phyloP scores from a whole-genome alignment of 2,113 vertebrate species.

The Eptatretus burgeri region DNA sequence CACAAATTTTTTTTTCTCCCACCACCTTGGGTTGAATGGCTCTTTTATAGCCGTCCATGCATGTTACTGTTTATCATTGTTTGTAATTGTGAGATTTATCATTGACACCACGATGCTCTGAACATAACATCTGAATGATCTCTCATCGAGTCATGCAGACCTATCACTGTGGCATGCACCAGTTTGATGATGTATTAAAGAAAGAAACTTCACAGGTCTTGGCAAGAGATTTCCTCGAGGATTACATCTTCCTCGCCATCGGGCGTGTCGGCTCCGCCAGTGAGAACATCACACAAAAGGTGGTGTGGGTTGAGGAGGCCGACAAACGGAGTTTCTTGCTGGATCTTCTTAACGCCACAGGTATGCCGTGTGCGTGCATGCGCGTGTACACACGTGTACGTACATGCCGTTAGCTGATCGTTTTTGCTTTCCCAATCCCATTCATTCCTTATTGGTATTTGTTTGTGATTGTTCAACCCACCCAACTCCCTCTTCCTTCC shows the following conservation, averaged over 20 bases:
- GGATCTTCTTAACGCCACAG: constrained; percentile 3
- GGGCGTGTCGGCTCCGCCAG: constrained; percentile 4
- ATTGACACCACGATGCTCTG: too few relatives aligned
- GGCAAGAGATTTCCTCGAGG: neutral
- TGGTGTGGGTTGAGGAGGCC: constrained; percentile 2
- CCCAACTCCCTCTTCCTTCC: neutral
- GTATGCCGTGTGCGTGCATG: neutral
- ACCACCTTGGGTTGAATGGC: too few relatives aligned
- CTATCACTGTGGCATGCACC: too few relatives aligned
- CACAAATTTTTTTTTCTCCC: too few relatives aligned
- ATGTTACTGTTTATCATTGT: too few relatives aligned
- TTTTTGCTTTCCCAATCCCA: neutral
- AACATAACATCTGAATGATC: too few relatives aligned
- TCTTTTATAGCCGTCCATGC: too few relatives aligned
- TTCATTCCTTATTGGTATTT: neutral
- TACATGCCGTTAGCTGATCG: too few relatives aligned
- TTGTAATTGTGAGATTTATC: too few relatives aligned
- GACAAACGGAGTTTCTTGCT: constrained; percentile 3
- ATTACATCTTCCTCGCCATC: constrained; percentile 4
- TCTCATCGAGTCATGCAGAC: too few relatives aligned
- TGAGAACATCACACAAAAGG: constrained; percentile 5
- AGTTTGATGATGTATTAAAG: too few relatives aligned
- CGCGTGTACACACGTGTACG: too few relatives aligned
- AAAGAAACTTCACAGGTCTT: neutral
- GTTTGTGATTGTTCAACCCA: neutral